Evolutionary conservation across 2,888 invertebrate species (phyloP), one percentile per base, ranked within the genome.

Genomic region (Xylocampa areola): DNA sequence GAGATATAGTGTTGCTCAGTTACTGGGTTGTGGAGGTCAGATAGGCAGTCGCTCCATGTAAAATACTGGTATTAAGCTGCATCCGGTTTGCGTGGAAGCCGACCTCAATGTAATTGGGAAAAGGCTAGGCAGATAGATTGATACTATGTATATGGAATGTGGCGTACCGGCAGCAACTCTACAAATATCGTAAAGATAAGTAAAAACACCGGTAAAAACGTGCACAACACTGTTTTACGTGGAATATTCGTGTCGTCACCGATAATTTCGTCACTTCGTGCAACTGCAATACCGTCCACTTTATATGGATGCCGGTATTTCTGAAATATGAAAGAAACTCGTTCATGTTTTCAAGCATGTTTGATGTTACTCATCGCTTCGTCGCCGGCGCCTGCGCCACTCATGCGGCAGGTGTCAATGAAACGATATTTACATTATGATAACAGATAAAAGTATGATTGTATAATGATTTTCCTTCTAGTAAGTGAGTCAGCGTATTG

Each of bases 361-460:
- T 50, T 70, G 27, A 13, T 11, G 47, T 66, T 51, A 51, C 36
- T 67, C 59, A 66, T 30, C 44, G 35, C 10, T 10, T 7, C 4
- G 32, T 4, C 30, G 16, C 16, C n/a, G 4, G n/a, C 25, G 39
- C 17, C 10, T 21, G 30, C 58, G 37, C 33, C 2, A 8, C 13
- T 64, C 64, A 64, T 17, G 7, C 14, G 10, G 14, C 57, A 70
- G 71, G 66, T 66, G 71, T 30, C 35, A 65, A 64, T 27, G 37
- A 19, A 40, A 68, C 57, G 65, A 64, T 65, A 23, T 64, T 33
- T 23, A 48, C 2, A 30, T 21, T 43, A 40, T 61, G 62, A 68
- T 63, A 61, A 36, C 35, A 32, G 30, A 50, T 61, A 45, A 51
- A 21, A 8, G 7, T 30, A 21, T 62, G 41, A 61, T 61, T 27